phyloP scores from a whole-genome alignment of 2,797 vertebrate species.

The Crocidura indochinensis region DNA sequence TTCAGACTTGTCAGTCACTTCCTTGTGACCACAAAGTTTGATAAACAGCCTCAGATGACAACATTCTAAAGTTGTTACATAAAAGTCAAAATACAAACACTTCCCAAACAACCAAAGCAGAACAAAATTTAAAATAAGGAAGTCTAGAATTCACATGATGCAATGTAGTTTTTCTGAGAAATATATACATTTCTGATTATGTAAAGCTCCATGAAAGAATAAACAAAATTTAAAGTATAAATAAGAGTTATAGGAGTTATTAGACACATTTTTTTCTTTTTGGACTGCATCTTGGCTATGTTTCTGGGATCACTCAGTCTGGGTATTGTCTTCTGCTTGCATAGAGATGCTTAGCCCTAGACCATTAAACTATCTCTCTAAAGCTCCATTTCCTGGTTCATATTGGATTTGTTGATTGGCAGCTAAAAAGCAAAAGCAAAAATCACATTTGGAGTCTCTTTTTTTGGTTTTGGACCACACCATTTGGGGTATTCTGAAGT shows the following conservation, averaged over 20 bases:
- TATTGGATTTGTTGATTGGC: background rate
- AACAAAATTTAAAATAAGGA: slow-evolving; percentile 83
- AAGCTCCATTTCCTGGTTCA: background rate
- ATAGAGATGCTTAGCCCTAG: too few relatives aligned
- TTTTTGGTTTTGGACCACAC: too few relatives aligned
- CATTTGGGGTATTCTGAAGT: too few relatives aligned
- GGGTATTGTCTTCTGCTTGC: too few relatives aligned
- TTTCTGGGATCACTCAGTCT: too few relatives aligned
- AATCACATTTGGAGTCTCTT: background rate
- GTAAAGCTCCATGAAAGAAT: slow-evolving; percentile 29
- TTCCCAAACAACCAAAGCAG: slow-evolving; percentile 80
- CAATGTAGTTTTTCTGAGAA: slow-evolving; percentile 70
- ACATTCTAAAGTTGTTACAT: slow-evolving; percentile 71
- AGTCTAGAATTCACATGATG: slow-evolving; percentile 69
- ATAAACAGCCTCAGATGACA: slow-evolving; percentile 48
- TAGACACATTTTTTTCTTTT: background rate
- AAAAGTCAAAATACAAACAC: slow-evolving; percentile 76
- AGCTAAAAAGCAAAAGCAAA: background rate
- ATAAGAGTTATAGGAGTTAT: too few relatives aligned
- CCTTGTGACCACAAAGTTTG: slow-evolving; percentile 58
- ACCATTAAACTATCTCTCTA: too few relatives aligned
- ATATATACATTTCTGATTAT: slow-evolving; percentile 40
- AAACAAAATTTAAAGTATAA: slow-evolving; percentile 41
- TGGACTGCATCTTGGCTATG: too few relatives aligned
- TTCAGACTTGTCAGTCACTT: slow-evolving; percentile 63